A percentile compares a stretch with the other conserved stretches of the same genome.
phyloP scores from a whole-genome alignment of 2,888 invertebrate species.

The Atethmia centrago region DNA sequence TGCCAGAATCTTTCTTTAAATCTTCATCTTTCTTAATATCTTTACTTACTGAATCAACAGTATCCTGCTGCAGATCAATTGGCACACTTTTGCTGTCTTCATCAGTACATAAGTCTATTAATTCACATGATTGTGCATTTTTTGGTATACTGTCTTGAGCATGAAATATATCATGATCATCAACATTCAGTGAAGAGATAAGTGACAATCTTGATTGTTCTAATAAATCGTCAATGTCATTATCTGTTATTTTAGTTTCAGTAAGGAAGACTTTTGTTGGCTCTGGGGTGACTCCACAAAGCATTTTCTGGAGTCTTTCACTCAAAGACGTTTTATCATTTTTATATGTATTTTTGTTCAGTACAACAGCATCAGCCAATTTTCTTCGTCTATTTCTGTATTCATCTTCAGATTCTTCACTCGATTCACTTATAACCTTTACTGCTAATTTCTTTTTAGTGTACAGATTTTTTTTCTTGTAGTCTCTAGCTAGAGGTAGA shows the following conservation, averaged over 20 bases:
- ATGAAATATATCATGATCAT: constrained; percentile 51
- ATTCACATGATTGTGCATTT: constrained; percentile 62
- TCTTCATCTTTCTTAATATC: constrained; percentile 51
- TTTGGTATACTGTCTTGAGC: constrained; percentile 48
- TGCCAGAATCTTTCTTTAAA: constrained; percentile 30
- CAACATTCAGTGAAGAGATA: constrained; percentile 54
- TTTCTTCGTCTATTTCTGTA: constrained; percentile 86
- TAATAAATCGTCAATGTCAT: constrained; percentile 37
- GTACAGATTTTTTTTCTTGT: constrained; percentile 73
- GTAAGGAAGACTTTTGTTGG: constrained; percentile 54
- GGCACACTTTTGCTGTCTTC: constrained; percentile 64
- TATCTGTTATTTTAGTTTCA: constrained; percentile 59
- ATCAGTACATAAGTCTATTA: constrained; percentile 76
- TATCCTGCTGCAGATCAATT: constrained; percentile 55
- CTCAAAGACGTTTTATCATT: constrained; percentile 83
- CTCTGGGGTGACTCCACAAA: constrained; percentile 71
- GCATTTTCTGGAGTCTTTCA: constrained; percentile 84
- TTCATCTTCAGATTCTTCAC: constrained; percentile 87
- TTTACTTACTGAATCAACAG: constrained; percentile 68
- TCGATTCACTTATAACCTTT: constrained; percentile 78
- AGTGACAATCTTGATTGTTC: constrained; percentile 56
- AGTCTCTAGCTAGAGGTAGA: constrained; percentile 64
- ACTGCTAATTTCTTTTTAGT: constrained; percentile 74
- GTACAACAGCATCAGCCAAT: constrained; percentile 89
- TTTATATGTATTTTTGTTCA: constrained; percentile 75